Evolutionary conservation across 1,140 invertebrate genomes (phyloP).

Genomic region (Harlomillsia oculata): DNA sequence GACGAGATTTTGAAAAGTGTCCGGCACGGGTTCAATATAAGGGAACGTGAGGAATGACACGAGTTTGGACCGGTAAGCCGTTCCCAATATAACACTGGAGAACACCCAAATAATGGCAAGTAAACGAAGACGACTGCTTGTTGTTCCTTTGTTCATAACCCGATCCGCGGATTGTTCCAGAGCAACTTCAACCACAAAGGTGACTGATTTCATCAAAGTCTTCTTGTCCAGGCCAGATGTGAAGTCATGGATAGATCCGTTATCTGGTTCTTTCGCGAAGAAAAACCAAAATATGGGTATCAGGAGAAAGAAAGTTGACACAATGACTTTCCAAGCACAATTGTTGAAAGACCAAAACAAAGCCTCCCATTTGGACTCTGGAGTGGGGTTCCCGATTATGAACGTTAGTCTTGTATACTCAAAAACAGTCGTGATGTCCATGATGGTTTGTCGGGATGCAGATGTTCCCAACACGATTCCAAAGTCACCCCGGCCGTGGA

Average conservation of each 20-base stretch:
- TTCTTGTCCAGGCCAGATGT: neutral
- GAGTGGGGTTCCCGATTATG: neutral
- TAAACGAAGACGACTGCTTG: neutral
- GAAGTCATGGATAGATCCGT: neutral
- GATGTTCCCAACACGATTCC: slow-evolving; percentile 8
- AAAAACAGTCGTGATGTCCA: slow-evolving; percentile 8
- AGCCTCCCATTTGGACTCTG: slow-evolving; percentile 6
- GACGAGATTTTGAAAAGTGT: slow-evolving; percentile 3
- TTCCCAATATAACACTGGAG: slow-evolving; percentile 8
- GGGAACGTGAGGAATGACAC: slow-evolving; percentile 18
- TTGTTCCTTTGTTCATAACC: neutral
- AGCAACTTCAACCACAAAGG: neutral
- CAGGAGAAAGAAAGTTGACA: neutral
- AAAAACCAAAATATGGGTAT: neutral
- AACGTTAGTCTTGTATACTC: slow-evolving; percentile 14
- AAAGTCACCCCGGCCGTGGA: neutral
- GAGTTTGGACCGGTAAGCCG: slow-evolving; percentile 22
- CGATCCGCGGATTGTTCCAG: neutral
- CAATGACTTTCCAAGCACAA: neutral
- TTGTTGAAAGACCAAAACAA: slow-evolving; percentile 6
- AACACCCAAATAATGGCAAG: slow-evolving; percentile 18
- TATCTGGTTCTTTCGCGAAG: neutral
- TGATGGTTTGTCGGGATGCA: neutral
- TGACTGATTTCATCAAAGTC: neutral
- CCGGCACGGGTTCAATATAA: slow-evolving; percentile 2